phyloP scores from a whole-genome alignment of 2,113 vertebrate genomes.

The Catharus minimus region DNA sequence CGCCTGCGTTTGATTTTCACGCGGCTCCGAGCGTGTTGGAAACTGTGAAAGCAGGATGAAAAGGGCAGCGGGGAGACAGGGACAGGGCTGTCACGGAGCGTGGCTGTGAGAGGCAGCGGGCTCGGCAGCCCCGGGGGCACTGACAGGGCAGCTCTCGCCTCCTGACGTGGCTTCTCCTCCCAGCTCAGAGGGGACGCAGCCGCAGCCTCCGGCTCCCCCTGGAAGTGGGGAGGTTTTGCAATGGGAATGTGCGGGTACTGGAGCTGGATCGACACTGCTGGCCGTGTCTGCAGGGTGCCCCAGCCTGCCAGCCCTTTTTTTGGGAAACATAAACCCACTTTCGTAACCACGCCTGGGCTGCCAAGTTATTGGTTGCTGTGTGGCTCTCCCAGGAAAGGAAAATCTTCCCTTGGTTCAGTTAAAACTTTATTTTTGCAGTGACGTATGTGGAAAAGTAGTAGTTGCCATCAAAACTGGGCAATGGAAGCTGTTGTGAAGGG shows the following conservation, averaged over 20 bases:
- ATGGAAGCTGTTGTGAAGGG: neutral
- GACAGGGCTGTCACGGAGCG: neutral
- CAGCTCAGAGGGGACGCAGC: neutral
- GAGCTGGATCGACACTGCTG: neutral
- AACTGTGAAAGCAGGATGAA: neutral
- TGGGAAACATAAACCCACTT: neutral
- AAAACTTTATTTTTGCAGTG: neutral
- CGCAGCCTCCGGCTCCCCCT: neutral
- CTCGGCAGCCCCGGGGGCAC: neutral
- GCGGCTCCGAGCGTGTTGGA: neutral
- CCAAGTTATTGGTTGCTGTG: neutral
- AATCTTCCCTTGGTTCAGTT: neutral
- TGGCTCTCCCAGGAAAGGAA: neutral
- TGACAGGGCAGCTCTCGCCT: neutral
- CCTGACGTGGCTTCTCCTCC: conserved; percentile 21
- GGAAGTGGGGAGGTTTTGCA: neutral
- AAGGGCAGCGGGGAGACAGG: neutral
- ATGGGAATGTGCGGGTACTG: neutral
- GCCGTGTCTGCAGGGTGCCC: neutral
- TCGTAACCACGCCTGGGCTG: neutral
- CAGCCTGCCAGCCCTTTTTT: neutral
- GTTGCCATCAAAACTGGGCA: neutral
- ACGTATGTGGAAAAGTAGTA: neutral
- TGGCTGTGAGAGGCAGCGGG: neutral
- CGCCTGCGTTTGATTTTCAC: neutral